Base-by-base conservation (phyloP, 1,140 invertebrate species). In the Cherax quadricarinatus region DNA sequence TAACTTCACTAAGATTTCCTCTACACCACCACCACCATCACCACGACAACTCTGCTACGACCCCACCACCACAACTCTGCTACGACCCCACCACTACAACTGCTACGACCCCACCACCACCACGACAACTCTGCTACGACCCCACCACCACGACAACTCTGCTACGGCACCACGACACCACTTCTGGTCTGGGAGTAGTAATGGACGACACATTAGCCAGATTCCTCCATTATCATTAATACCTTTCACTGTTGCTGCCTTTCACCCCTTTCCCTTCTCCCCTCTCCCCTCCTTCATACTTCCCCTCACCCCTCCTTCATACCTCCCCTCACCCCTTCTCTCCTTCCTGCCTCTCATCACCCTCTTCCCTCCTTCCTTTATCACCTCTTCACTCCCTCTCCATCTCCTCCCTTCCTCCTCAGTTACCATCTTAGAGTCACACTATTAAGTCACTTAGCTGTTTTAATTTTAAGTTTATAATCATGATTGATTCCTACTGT, bases 191-290 rank as follows among this genome's bases (percentile, higher is more conserved):
- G 49, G 21, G 30, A 75, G 41, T 57, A 88, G 70, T 88, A 88
- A 88, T 88, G 86, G 73, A 6, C 73, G 5, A 16, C 78, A 80
- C 86, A 88, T 88, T 88, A 88, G 73, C 75, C 73, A 79, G 86
- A 79, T 79, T 60, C 78, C 53, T 53, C 78, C 86, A 88, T 88
- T 88, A 88, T 88, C 86, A 88, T 88, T 62, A 88, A 80, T 88
- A 57, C 86, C 73, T 70, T 79, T 88, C 86, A 80, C 49, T 79
- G 86, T 79, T 88, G 86, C 75, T n/a, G 51, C 30, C 83, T 21
- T 60, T 70, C 70, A 60, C 60, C 48, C 24, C 24, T 41, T 41
- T 16, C 21, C 86, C 73, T 75, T 30, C 60, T 14, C 73, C 53
- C 70, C 86, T 30, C 30, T 85, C 14, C 24, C 24, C 14, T 48